phyloP scores from a whole-genome alignment of 2,797 vertebrate genomes.

The Bucorvus abyssinicus region DNA sequence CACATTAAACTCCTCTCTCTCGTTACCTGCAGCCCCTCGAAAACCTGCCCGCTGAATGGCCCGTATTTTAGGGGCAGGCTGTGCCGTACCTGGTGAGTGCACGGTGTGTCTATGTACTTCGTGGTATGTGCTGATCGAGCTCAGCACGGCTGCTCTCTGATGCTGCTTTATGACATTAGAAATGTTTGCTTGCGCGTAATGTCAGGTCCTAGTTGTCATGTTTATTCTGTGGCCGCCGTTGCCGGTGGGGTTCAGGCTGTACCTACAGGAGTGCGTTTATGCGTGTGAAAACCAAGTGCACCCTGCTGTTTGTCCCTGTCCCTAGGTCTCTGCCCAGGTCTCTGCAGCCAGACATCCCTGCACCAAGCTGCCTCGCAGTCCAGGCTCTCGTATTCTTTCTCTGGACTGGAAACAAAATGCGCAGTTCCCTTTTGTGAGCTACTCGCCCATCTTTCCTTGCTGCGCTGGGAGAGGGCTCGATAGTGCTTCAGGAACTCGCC shows the following conservation, averaged over 20 bases:
- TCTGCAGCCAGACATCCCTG: background rate
- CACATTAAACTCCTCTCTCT: background rate
- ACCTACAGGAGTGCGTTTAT: conserved; percentile 28
- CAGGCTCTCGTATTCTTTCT: background rate
- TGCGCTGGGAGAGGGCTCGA: background rate
- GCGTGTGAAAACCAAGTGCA: background rate
- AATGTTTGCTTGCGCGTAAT: background rate
- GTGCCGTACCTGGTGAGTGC: background rate
- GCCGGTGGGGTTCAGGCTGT: background rate
- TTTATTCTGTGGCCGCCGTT: conserved; percentile 22
- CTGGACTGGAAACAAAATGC: background rate
- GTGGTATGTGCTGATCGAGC: conserved; percentile 23
- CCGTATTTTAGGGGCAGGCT: background rate
- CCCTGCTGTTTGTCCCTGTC: background rate
- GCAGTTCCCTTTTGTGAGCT: background rate
- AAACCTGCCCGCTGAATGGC: background rate
- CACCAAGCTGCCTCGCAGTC: background rate
- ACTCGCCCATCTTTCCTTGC: background rate
- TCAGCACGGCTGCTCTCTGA: background rate
- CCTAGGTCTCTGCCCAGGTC: background rate
- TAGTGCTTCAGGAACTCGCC: background rate
- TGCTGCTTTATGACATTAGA: conserved; percentile 37
- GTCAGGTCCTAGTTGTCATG: background rate
- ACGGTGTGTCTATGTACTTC: background rate
- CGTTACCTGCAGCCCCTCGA: background rate